Base-by-base conservation (phyloP, 2,888 invertebrate species). In the Meteorus colon region DNA sequence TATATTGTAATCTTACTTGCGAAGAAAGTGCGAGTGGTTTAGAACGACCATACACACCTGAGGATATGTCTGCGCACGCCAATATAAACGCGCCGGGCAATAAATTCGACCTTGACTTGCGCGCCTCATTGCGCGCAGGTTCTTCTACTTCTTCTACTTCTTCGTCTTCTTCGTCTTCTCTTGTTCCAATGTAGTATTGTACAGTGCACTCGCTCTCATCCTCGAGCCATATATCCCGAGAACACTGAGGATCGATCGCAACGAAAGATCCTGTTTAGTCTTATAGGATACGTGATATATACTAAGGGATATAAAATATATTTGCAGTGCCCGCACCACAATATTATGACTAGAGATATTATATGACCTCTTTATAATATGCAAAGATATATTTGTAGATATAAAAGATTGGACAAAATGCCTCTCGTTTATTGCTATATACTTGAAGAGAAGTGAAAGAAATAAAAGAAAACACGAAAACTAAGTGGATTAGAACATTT, bases 1-100 rank as follows among this genome's bases (percentile, higher is more conserved):
- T 85, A 85, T 85, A 85, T 83, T 84, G 84, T 84, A 84, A 85
- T 85, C 82, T 83, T 79, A 77, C 81, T 76, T 79, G 78, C 29
- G 65, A 82, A 84, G 83, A 80, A 78, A 80, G 76, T 78, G 78
- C 74, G 81, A 78, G 77, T 60, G 77, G 77, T 55, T 8, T 55
- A 6, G 19, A 55, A 24, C 55, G 24, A 55, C 55, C 19, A 55
- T 55, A 75, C 65, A 74, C 45, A 76, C 76, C 79, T 60, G 72
- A 71, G 76, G 79, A 78, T 77, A 77, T 63, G 63, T 51, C 29
- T 78, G 55, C 65, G 48, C 70, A n/a, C 59, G 16, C n/a, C 41
- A 79, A 78, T 79, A 76, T 79, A 79, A 80, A 78, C 78, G 79
- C 31, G 75, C 80, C 48, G 76, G 77, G 80, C 79, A 77, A 84